A percentile compares a stretch with the other conserved stretches of the same genome.
phyloP scores from a whole-genome alignment of 1,140 invertebrate species.

The Tetragnatha versicolor region DNA sequence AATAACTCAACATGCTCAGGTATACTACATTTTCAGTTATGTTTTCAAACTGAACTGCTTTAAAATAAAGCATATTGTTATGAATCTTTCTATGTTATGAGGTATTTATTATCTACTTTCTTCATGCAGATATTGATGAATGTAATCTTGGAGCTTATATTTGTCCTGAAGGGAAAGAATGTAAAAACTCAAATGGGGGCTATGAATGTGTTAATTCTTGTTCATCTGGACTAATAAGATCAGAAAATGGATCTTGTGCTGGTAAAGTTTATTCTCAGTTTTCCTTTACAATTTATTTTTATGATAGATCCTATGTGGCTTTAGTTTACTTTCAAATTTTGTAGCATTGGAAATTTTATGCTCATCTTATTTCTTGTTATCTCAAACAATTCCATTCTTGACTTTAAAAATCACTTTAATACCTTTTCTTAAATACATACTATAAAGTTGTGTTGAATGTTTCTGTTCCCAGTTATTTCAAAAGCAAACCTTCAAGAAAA shows the following conservation, averaged over 20 bases:
- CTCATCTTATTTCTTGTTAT: too few species aligned
- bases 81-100: neutral
- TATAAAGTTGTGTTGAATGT: too few species aligned
- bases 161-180: conserved; percentile 75
- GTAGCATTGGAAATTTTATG: too few species aligned
- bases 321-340: too few species aligned
- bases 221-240: conserved; percentile 75
- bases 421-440: too few species aligned
- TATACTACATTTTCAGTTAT: neutral
- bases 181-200: conserved; percentile 77
- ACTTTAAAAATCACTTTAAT: too few species aligned
- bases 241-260: conserved; percentile 62
- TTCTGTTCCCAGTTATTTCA: too few species aligned
- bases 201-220: conserved; percentile 77
- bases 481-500: too few species aligned
- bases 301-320: too few species aligned
- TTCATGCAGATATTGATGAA: conserved; percentile 65
- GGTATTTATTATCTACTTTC: neutral
- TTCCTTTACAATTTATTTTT: too few species aligned
- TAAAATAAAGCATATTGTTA: neutral
- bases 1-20: conserved; percentile 29
- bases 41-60: neutral
- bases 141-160: conserved; percentile 60
- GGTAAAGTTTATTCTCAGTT: conserved; percentile 57
- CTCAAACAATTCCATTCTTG: too few species aligned